phyloP scores from a whole-genome alignment of 2,888 invertebrate genomes.

The Meghimatium bilineatum region DNA sequence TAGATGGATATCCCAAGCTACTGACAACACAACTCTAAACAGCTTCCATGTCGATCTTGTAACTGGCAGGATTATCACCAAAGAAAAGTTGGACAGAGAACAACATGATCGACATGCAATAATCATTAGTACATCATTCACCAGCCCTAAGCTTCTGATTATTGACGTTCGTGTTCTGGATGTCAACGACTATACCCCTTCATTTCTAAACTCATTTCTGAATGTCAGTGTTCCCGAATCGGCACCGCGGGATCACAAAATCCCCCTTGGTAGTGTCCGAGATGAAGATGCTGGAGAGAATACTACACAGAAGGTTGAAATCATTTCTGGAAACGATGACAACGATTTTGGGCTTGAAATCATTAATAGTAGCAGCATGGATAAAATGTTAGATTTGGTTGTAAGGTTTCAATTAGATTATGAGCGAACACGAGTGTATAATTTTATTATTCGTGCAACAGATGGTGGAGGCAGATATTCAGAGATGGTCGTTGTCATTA shows the following conservation, averaged over 20 bases:
- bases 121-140: constrained; percentile 31
- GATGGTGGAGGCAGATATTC: constrained; percentile 91
- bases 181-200: constrained; percentile 92
- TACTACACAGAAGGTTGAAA: constrained; percentile 94
- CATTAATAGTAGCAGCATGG: constrained; percentile 87
- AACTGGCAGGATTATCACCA: constrained; percentile 43
- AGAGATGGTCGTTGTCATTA: constrained; percentile 89
- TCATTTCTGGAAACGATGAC: constrained; percentile 94
- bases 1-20: background rate
- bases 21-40: constrained; percentile 22
- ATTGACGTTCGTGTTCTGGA: constrained; percentile 92
- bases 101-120: constrained; percentile 39
- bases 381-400: constrained; percentile 89
- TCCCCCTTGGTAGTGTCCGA: constrained; percentile 81
- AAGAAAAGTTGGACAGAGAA: constrained; percentile 44
- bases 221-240: constrained; percentile 95
- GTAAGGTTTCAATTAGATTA: constrained; percentile 90
- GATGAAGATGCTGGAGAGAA: constrained; percentile 90
- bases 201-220: constrained; percentile 84
- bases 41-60: constrained; percentile 38
- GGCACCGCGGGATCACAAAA: constrained; percentile 93
- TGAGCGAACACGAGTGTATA: constrained; percentile 91
- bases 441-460: constrained; percentile 89
- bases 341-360: constrained; percentile 92
- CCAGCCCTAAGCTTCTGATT: constrained; percentile 31